A percentile compares a stretch with the other conserved stretches of the same genome.
Conservation (phyloP, 2,113 vertebrate genomes). For the Spilogale gracilis region DNA sequence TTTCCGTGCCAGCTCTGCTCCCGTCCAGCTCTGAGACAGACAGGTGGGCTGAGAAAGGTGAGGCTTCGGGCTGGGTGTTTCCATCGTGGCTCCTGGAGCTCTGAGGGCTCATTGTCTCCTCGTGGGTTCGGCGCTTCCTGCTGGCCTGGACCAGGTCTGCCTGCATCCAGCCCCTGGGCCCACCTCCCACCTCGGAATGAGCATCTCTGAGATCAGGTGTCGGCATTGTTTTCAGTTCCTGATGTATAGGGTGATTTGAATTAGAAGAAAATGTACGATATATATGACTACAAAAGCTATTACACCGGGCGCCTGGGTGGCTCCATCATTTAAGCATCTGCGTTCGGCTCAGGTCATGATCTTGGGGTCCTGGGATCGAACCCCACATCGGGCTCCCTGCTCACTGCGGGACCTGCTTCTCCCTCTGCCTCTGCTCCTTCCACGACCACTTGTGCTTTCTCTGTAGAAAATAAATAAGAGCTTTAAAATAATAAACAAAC, state of each 20-base stretch:
- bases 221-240: not conserved
- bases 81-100: not conserved
- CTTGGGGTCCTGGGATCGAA: not conserved
- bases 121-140: not conserved
- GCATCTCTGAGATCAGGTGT: not conserved
- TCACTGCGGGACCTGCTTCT: not conserved
- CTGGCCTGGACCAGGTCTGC: not conserved
- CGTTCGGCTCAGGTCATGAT: not conserved
- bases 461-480: not conserved
- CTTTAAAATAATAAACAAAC: not conserved
- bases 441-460: not conserved
- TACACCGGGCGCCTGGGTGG: not conserved
- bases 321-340: accelerated
- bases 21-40: not conserved
- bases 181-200: not conserved
- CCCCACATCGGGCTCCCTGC: not conserved
- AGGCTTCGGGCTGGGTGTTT: not conserved
- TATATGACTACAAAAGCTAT: not conserved
- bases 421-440: not conserved
- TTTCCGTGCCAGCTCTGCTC: not conserved
- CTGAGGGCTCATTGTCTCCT: not conserved
- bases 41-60: not conserved
- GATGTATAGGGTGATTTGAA: not conserved
- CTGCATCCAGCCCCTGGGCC: not conserved
- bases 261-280: not conserved